Conservation (phyloP, 2,113 vertebrate genomes). For the Phodopus roborovskii region DNA sequence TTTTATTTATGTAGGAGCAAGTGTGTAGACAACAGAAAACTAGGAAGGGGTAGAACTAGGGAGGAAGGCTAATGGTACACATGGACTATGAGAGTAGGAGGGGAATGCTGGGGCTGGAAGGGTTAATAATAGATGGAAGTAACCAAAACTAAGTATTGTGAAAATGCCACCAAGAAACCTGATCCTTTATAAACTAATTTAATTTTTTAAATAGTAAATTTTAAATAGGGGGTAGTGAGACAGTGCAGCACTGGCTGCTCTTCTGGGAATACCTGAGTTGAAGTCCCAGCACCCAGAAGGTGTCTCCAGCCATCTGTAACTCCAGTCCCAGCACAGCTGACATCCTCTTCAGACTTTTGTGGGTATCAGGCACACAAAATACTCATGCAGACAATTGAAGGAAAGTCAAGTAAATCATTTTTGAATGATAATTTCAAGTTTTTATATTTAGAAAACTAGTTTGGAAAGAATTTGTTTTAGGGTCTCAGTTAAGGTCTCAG, state of each 20-base stretch:
- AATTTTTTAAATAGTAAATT: background rate
- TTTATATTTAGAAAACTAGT: constrained; percentile 21
- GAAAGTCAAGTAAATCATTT: background rate
- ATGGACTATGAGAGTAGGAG: background rate
- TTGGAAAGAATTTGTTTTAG: constrained; percentile 15
- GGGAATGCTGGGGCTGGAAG: background rate
- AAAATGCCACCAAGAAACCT: background rate
- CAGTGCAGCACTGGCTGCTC: background rate
- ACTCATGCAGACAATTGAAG: background rate
- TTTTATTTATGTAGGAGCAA: background rate
- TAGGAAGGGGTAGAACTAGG: background rate
- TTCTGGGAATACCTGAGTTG: background rate
- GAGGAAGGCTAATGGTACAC: background rate
- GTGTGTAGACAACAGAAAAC: background rate
- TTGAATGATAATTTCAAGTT: background rate
- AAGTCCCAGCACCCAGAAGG: background rate
- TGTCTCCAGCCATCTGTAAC: background rate
- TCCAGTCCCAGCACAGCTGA: background rate
- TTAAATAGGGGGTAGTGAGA: background rate
- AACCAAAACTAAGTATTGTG: background rate
- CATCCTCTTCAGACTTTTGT: background rate
- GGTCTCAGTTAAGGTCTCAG: background rate
- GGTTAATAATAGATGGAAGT: background rate
- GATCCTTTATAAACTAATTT: background rate
- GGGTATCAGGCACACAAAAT: background rate